Evolutionary conservation across 35 echinoderm and acorn worm species (phyloP), one percentile per base, ranked within the genome.

Genomic region (Heliocidaris erythrogramma): DNA sequence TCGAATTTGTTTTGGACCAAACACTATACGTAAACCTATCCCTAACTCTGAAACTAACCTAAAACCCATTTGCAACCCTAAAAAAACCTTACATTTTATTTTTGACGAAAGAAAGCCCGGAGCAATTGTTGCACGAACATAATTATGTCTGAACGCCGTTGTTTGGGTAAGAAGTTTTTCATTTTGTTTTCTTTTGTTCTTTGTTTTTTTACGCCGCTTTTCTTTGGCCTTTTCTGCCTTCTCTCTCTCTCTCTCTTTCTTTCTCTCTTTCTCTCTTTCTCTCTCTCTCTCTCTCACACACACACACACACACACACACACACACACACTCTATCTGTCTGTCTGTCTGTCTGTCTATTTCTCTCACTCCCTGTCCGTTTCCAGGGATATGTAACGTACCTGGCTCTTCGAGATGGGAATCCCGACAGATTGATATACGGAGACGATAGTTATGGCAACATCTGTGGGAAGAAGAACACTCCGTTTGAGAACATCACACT

Each of bases 381-480:
- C 17, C 85, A 99, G 98, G 96, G 95, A 90, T 99, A 99, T 71
- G 94, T 99, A 85, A 93, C 98, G 2, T 96, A 94, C 59, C 49
- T 97, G 3, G 94, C 98, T 21, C 35, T 99, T 30, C 95, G 60
- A 4, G 78, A 97, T 93, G 98, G 98, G 2, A 96, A 99, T 30
- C 98, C 98, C 16, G 98, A 97, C 56, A 88, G 98, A n/a, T 94
- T 99, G 6, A 93, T 99, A 29, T 96, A 91, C 85, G 98, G 98
- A 21, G 94, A 59, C 30, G 98, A 99, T 88, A 99, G 98, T 60
- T 99, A 95, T 61, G 98, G 98, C 12, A 99, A 99, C 78, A 88
- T 99, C 1, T 99, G 98, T 29, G 97, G 98, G 27, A 92, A 31
- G 90, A 95, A 96, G 14, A 99, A 99, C 90, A 56, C 90, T 9